phyloP scores from a whole-genome alignment of 2,888 invertebrate species.

The Harpalus rufipes region DNA sequence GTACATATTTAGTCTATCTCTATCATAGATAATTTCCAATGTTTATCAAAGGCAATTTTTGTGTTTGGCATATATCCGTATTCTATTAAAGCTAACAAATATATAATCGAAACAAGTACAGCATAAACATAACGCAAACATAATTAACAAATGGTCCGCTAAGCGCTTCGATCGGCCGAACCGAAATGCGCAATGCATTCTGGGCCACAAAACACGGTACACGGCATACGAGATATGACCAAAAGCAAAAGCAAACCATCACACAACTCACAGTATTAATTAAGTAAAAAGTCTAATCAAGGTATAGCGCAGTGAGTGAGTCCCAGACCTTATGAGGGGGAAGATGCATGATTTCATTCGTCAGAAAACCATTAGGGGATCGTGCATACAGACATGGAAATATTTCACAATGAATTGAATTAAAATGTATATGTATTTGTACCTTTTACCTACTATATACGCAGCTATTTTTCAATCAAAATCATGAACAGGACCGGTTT shows the following conservation, averaged over 20 bases:
- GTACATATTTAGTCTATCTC: too few relatives aligned
- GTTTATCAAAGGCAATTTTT: too few relatives aligned
- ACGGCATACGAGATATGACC: slow-evolving; percentile 10
- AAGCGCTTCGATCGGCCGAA: slow-evolving; percentile 37
- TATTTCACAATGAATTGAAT: slow-evolving; percentile 3
- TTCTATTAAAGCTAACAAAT: not conserved
- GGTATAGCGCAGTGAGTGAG: slow-evolving; percentile 8
- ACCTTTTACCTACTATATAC: slow-evolving; percentile 8
- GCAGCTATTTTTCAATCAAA: not conserved
- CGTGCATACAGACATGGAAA: not conserved
- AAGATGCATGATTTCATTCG: slow-evolving; percentile 12
- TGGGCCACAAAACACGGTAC: slow-evolving; percentile 16
- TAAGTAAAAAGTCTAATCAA: slow-evolving; percentile 61
- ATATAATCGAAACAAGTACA: slow-evolving; percentile 5
- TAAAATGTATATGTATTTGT: slow-evolving; percentile 18
- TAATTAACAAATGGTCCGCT: slow-evolving; percentile 25
- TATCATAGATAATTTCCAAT: too few relatives aligned
- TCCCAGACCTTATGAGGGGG: slow-evolving; percentile 15
- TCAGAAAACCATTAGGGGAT: not conserved
- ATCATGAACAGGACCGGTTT: not conserved
- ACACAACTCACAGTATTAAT: slow-evolving; percentile 61
- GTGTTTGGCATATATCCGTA: too few relatives aligned
- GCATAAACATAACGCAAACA: not conserved
- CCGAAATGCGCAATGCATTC: slow-evolving; percentile 37
- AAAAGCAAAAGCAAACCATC: slow-evolving; percentile 27